Evolutionary conservation across 2,113 vertebrate genomes (phyloP).

Genomic region (Syrrhaptes paradoxus): DNA sequence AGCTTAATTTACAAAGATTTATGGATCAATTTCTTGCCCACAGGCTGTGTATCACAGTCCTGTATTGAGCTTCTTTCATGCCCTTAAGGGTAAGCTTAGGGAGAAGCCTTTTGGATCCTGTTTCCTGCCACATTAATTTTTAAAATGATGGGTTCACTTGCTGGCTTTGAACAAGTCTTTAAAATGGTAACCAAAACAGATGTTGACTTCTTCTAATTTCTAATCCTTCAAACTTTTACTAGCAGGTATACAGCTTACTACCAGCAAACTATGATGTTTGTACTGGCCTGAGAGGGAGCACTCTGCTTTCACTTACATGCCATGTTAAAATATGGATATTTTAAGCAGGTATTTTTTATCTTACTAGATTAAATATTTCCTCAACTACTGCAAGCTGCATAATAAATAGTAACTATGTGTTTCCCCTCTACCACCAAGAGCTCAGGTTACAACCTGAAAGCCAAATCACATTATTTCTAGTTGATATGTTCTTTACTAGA

Average conservation of each 20-base stretch:
- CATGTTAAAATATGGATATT: neutral
- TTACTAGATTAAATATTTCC: neutral
- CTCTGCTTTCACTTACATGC: neutral
- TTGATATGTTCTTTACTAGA: neutral
- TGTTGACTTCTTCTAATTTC: neutral
- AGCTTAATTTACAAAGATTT: slow-evolving; percentile 27
- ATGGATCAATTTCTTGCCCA: slow-evolving; percentile 29
- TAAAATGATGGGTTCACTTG: neutral
- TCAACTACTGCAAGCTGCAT: neutral
- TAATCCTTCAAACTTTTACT: neutral
- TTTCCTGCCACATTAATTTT: neutral
- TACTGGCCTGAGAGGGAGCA: neutral
- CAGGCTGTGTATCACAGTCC: neutral
- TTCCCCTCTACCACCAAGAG: neutral
- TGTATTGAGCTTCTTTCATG: neutral
- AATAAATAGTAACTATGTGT: neutral
- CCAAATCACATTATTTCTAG: neutral
- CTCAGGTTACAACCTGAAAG: neutral
- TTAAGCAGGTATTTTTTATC: neutral
- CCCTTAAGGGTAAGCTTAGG: neutral
- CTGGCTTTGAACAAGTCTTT: neutral
- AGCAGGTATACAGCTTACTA: neutral
- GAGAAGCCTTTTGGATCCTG: neutral
- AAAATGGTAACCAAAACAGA: neutral
- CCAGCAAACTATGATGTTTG: neutral